These are phyloP conservation scores for Neotragus moschatus DNA, from an alignment of 2,113 vertebrate genomes.

Conservation along the genomic window DNA sequence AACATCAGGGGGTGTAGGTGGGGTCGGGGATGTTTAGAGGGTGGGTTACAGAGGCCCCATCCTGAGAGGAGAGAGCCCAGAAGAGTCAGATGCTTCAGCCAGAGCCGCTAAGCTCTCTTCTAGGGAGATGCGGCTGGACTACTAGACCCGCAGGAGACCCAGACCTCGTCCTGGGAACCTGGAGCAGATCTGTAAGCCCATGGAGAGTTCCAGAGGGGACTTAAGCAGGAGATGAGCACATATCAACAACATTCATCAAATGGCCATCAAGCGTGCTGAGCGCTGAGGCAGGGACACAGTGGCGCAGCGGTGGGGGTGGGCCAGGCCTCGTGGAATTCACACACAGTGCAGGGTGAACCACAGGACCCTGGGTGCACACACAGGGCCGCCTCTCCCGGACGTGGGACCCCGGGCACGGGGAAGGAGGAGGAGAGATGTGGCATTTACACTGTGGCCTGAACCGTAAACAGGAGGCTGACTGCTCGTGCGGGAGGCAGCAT, in stretches of 20 bases:
- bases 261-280: rapidly evolving
- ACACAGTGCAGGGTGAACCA: rapidly evolving
- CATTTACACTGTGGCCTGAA: rapidly evolving
- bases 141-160: rapidly evolving
- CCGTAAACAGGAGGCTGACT: not conserved
- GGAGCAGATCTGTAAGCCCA: not conserved
- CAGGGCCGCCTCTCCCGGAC: not conserved
- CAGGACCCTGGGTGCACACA: rapidly evolving
- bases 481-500: rapidly evolving
- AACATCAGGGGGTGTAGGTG: rapidly evolving
- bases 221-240: no score
- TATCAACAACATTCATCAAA: not conserved
- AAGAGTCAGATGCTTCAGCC: not conserved
- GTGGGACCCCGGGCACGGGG: rapidly evolving
- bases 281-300: not conserved
- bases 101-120: not conserved
- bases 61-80: not conserved
- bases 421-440: rapidly evolving
- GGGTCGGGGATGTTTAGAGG: rapidly evolving
- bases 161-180: rapidly evolving
- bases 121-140: not conserved
- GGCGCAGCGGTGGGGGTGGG: rapidly evolving
- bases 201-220: not conserved
- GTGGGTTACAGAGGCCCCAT: not conserved
- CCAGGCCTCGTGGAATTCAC: rapidly evolving